A percentile compares a stretch with the other conserved stretches of the same genome.
Conservation (phyloP, 1,140 invertebrate species). For the Nephila pilipes region DNA sequence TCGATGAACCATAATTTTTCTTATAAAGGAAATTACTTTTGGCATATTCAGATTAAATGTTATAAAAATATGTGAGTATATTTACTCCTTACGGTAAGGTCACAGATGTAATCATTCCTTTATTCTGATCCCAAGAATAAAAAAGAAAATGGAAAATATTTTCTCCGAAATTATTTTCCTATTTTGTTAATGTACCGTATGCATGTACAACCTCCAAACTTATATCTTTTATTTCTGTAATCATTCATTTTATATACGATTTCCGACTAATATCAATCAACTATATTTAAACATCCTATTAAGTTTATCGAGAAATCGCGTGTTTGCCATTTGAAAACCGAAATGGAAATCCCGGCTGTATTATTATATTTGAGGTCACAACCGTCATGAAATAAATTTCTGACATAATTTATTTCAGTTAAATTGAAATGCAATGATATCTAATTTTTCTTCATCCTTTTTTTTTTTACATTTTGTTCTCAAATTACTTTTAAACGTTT, state of each 20-base stretch:
- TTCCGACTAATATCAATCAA: background rate
- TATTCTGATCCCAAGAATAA: no score
- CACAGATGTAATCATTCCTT: no score
- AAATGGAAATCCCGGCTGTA: background rate
- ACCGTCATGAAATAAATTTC: background rate
- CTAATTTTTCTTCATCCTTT: background rate
- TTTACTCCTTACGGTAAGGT: no score
- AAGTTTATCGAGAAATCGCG: background rate
- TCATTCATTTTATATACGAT: background rate
- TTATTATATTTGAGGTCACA: background rate
- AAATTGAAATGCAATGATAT: constrained; percentile 11
- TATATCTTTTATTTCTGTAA: background rate
- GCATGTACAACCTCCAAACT: background rate
- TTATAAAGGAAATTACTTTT: no score
- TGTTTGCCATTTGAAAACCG: background rate
- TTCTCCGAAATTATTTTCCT: background rate
- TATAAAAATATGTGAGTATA: no score
- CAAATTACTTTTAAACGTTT: background rate
- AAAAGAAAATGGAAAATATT: background rate
- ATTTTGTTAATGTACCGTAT: background rate
- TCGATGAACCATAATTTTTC: no score
- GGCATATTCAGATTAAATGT: no score
- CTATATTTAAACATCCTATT: background rate
- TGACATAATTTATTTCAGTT: background rate
- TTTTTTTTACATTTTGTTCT: background rate